Evolutionary conservation across 1,140 invertebrate species (phyloP).

Genomic region (Drosophila leontia): DNA sequence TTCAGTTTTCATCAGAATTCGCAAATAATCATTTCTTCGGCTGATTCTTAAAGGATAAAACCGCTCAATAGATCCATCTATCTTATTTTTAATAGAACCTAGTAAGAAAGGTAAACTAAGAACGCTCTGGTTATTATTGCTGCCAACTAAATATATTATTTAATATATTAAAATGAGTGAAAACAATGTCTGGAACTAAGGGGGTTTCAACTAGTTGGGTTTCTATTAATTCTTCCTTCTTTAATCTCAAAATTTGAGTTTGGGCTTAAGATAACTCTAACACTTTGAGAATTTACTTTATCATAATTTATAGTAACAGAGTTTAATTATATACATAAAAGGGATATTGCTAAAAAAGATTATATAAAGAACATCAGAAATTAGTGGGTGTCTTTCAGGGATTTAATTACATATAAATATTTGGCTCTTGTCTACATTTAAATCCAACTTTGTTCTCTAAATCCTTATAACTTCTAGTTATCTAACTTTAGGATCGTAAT

Average conservation of each 20-base stretch:
- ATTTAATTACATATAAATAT: slow-evolving; percentile 29
- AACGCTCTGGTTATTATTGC: background rate
- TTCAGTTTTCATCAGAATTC: background rate
- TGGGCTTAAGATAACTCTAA: slow-evolving; percentile 3
- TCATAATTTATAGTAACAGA: background rate
- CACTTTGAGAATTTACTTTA: background rate
- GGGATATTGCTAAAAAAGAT: background rate
- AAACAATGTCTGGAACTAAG: background rate
- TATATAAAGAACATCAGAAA: background rate
- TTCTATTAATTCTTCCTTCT: background rate
- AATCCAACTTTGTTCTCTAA: slow-evolving; percentile 17
- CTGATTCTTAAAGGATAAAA: background rate
- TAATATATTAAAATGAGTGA: background rate
- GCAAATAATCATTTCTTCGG: background rate
- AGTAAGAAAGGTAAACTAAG: background rate
- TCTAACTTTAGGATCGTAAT: slow-evolving; percentile 32
- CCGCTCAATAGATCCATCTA: background rate
- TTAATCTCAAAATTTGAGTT: slow-evolving; percentile 15
- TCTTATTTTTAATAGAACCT: background rate
- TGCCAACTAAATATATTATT: background rate
- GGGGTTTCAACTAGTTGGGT: background rate
- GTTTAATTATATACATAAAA: slow-evolving; percentile 18
- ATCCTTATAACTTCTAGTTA: slow-evolving; percentile 31
- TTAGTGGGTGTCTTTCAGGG: slow-evolving; percentile 6
- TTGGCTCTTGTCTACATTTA: slow-evolving; percentile 23